Percentiles rank a stretch among this genome's conserved stretches.
Conservation (phyloP, 2,888 invertebrate genomes). For the Sepiola atlantica region DNA sequence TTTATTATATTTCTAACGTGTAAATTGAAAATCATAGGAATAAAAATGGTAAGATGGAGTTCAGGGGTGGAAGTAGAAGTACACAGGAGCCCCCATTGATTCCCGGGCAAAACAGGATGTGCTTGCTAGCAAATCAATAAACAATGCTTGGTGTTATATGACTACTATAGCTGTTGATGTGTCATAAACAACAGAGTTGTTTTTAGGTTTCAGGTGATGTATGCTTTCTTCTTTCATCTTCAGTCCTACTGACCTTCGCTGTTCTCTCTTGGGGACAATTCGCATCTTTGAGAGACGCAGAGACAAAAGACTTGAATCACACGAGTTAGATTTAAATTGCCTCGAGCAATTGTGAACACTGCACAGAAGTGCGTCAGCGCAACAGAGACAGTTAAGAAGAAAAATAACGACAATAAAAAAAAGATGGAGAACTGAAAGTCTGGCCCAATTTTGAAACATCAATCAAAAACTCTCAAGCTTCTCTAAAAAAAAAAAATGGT, state of each 20-base stretch:
- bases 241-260: background rate
- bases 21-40: too few species aligned
- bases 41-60: too few species aligned
- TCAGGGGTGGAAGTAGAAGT: too few species aligned
- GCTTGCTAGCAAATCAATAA: background rate
- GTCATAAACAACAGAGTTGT: background rate
- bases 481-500: background rate
- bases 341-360: background rate
- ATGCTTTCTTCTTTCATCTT: background rate
- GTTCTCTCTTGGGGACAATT: background rate
- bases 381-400: background rate
- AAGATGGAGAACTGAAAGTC: background rate
- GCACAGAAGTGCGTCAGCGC: background rate
- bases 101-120: too few species aligned
- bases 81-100: too few species aligned
- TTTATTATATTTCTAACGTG: too few species aligned
- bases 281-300: background rate
- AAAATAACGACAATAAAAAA: background rate
- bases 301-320: background rate
- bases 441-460: constrained; percentile 7
- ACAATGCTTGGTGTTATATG: background rate
- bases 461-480: background rate
- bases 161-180: background rate
- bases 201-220: background rate
- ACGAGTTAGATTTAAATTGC: background rate